phyloP scores from a whole-genome alignment of 2,888 invertebrate species.

The Hipparchia semele region DNA sequence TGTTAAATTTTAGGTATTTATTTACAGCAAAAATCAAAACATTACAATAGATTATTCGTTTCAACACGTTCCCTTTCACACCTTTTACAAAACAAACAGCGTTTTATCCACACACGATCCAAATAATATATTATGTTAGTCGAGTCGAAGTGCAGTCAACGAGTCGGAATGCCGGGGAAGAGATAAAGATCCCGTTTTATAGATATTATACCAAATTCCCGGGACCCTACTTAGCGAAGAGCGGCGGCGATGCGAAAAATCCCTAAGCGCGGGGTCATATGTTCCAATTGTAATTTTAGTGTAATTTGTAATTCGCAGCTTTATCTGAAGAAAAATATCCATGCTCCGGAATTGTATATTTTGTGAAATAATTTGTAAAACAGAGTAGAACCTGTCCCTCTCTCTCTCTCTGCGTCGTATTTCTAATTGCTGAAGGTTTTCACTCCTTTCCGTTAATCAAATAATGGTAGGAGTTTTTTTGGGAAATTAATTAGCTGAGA shows the following conservation, averaged over 20 bases:
- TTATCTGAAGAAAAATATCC: background rate
- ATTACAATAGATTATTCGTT: background rate
- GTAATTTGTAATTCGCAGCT: background rate
- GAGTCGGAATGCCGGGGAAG: constrained; percentile 1
- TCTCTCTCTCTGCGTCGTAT: too few relatives aligned
- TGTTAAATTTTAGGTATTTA: background rate
- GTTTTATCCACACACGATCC: background rate
- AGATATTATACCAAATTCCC: constrained; percentile 6
- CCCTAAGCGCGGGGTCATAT: background rate
- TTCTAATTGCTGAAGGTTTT: too few relatives aligned
- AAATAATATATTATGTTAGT: background rate
- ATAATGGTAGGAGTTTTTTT: too few relatives aligned
- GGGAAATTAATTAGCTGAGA: too few relatives aligned
- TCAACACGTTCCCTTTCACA: background rate
- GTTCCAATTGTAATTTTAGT: background rate
- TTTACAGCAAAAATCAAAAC: background rate
- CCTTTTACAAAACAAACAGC: constrained; percentile 2
- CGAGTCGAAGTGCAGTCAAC: background rate
- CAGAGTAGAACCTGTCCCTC: background rate
- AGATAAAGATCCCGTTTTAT: constrained; percentile 10
- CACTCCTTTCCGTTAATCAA: too few relatives aligned
- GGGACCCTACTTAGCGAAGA: background rate
- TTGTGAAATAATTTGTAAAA: background rate
- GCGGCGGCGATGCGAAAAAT: too few relatives aligned
- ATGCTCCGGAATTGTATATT: background rate